phyloP scores from a whole-genome alignment of 2,888 invertebrate species.

The Epinotia bilunana region DNA sequence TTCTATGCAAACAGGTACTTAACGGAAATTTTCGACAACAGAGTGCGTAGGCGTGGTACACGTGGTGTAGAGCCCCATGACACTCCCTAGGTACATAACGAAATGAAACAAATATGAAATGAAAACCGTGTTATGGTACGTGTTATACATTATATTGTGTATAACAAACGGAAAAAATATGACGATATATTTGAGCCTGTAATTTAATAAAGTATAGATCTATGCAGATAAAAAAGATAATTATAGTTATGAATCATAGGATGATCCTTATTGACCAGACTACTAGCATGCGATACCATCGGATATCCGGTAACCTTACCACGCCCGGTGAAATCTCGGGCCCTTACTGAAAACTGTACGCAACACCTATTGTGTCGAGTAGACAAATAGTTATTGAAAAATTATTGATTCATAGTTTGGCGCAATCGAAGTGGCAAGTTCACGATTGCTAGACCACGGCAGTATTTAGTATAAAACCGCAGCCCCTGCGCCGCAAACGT shows the following conservation, averaged over 20 bases:
- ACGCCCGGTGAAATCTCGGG: constrained; percentile 25
- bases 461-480: constrained; percentile 77
- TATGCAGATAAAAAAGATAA: background rate
- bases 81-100: too few relatives aligned
- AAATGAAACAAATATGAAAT: too few relatives aligned
- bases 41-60: too few relatives aligned
- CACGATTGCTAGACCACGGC: constrained; percentile 73
- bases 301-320: constrained; percentile 24
- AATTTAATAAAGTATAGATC: too few relatives aligned
- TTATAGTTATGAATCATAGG: background rate
- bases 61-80: too few relatives aligned
- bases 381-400: constrained; percentile 72
- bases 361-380: constrained; percentile 62
- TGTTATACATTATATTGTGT: too few relatives aligned
- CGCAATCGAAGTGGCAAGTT: constrained; percentile 71
- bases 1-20: too few relatives aligned
- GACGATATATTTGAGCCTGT: too few relatives aligned
- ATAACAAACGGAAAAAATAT: too few relatives aligned
- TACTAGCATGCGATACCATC: background rate
- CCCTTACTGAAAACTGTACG: constrained; percentile 41
- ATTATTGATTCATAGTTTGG: constrained; percentile 82
- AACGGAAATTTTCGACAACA: too few relatives aligned
- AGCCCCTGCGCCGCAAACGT: constrained; percentile 58
- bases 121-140: too few relatives aligned
- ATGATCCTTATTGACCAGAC: background rate